Conservation (phyloP, 2,888 invertebrate species). For the Cheilosia impressa region DNA sequence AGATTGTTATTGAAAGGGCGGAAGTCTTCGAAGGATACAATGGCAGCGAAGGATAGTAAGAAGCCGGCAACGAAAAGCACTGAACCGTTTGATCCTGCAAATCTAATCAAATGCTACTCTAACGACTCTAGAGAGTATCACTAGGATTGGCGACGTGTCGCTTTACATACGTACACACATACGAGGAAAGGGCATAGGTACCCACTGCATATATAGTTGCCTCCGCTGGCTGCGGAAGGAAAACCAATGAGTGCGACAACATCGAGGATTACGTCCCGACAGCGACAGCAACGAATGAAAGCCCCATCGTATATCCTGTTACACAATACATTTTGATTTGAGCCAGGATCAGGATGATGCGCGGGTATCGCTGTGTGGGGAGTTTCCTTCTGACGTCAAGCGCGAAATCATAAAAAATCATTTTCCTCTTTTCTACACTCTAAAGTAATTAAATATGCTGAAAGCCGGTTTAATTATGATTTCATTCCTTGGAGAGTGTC, state of each 20-base stretch:
- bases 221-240: slow-evolving; percentile 18
- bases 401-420: slow-evolving; percentile 56
- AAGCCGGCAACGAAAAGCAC: slow-evolving; percentile 45
- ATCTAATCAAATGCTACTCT: slow-evolving; percentile 67
- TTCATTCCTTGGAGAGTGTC: slow-evolving; percentile 75
- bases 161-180: too few relatives aligned
- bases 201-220: neutral
- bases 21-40: slow-evolving; percentile 37
- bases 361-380: neutral
- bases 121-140: slow-evolving; percentile 42
- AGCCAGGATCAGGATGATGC: slow-evolving; percentile 17
- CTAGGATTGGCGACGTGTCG: slow-evolving; percentile 9
- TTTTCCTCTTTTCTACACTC: slow-evolving; percentile 78
- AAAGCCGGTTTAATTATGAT: slow-evolving; percentile 81
- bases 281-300: neutral
- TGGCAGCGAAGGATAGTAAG: neutral
- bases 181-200: too few relatives aligned
- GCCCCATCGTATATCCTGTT: slow-evolving; percentile 7
- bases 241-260: slow-evolving; percentile 49
- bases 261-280: slow-evolving; percentile 11
- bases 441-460: slow-evolving; percentile 81
- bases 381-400: slow-evolving; percentile 42
- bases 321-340: slow-evolving; percentile 63
- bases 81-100: slow-evolving; percentile 69
- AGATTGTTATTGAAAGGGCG: slow-evolving; percentile 57